Evolutionary conservation across 2,888 invertebrate species (phyloP).

Genomic region (Rhamphomyia laevipes): DNA sequence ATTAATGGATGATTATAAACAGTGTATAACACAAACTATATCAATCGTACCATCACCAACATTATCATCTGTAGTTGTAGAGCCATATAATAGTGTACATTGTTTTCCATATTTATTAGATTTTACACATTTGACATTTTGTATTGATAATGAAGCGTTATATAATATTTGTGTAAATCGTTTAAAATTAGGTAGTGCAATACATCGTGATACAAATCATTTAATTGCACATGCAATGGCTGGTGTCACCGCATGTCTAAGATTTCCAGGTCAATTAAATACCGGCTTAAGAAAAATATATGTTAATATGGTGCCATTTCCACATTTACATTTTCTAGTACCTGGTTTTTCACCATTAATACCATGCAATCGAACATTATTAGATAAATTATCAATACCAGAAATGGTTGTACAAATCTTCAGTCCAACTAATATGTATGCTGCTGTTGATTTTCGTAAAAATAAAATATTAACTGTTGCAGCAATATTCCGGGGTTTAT

Average conservation of each 20-base stretch:
- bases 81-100: slow-evolving; percentile 31
- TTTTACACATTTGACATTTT: slow-evolving; percentile 28
- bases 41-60: slow-evolving; percentile 42
- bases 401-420: slow-evolving; percentile 63
- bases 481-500: slow-evolving; percentile 54
- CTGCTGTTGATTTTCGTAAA: slow-evolving; percentile 64
- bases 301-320: slow-evolving; percentile 88
- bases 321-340: slow-evolving; percentile 76
- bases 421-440: slow-evolving; percentile 70
- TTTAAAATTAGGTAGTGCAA: slow-evolving; percentile 22
- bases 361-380: slow-evolving; percentile 50
- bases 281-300: slow-evolving; percentile 76
- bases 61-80: slow-evolving; percentile 29
- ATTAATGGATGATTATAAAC: slow-evolving; percentile 61
- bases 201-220: slow-evolving; percentile 24
- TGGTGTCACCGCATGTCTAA: slow-evolving; percentile 63
- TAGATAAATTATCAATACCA: slow-evolving; percentile 54
- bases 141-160: slow-evolving; percentile 31
- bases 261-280: slow-evolving; percentile 86
- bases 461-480: slow-evolving; percentile 70
- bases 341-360: slow-evolving; percentile 67
- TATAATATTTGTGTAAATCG: slow-evolving; percentile 24
- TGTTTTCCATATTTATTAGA: slow-evolving; percentile 25
- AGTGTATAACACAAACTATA: slow-evolving; percentile 58
- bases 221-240: slow-evolving; percentile 38